Base-by-base conservation (phyloP, 1,140 invertebrate genomes). In the Fopius arisanus region DNA sequence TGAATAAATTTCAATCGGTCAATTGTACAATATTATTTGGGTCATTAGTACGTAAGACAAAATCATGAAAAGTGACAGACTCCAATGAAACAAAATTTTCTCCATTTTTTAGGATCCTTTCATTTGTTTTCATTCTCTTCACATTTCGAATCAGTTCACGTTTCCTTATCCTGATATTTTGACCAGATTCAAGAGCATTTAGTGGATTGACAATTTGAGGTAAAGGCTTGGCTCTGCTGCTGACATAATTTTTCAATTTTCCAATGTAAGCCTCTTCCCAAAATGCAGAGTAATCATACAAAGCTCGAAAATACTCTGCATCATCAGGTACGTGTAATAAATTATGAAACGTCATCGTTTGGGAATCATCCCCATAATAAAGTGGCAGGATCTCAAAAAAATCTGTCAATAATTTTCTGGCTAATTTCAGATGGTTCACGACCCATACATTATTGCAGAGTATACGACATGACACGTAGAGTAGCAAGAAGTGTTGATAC, bases 301-400 rank as follows among this genome's bases (percentile, higher is more conserved):
- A n/a, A 1, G 74, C n/a, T 66, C 70, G 0, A 19, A 77, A 67
- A 51, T 77, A 14, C 33, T 31, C 21, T 9, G 76, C 76, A 59
- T 79, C 75, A 51, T 79, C 76, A 14, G 74, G 28, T 31, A 78
- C 28, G 29, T 78, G 71, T 28, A 79, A 73, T 0, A 78, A 31
- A 75, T 76, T 78, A 41, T 79, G 78, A 40, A 79, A 74, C 31
- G 75, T 78, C 33, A 79, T 59, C 4, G 70, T 63, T 51, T 73
- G 76, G 3, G 67, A 71, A 41, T 66, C 67, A 6, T 63, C 12
- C 16, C 76, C 75, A 69, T 78, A 75, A 29, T 73, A 28, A 10
- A 66, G 12, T 10, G 77, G 70, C 40, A 77, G 48, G 12, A 73
- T 10, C 14, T 29, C 19, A 28, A 77, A 48, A 72, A 78, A 78